Evolutionary conservation across 1,140 invertebrate species (phyloP), one percentile per base, ranked within the genome.

Genomic region (Drosophila nebulosa): DNA sequence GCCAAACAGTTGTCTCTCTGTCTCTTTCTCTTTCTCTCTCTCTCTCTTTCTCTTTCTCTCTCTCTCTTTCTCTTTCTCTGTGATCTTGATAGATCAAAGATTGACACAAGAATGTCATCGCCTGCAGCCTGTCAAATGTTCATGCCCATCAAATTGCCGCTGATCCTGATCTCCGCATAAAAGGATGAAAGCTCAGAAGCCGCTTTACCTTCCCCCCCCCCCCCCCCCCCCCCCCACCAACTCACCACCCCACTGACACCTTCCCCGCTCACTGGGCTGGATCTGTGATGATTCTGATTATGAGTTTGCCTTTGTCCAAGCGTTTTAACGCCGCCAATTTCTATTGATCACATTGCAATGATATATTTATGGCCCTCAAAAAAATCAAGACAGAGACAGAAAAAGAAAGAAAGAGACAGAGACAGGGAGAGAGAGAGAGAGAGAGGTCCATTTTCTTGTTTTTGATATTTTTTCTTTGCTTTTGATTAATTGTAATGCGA

Each of bases 401-500:
- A n/a, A n/a, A n/a, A n/a, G n/a, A n/a, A n/a, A 32, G 59, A 30
- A 69, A 14, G 9, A 39, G 58, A 26, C 51, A n/a, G n/a, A n/a
- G n/a, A n/a, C n/a, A n/a, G n/a, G n/a, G n/a, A n/a, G n/a, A n/a
- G n/a, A n/a, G n/a, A 32, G 59, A 30, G 64, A 14, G 9, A 39
- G 58, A 26, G 24, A n/a, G 27, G 3, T 30, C 10, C 12, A 4
- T 32, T 32, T 16, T 16, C 14, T n/a, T 14, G n/a, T 36, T 36
- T 36, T 14, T 36, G 10, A 1, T 22, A 18, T 26, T 26, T 24
- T 26, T 52, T 27, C n/a, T 30, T 55, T 30, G 26, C 26, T 30
- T 86, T 85, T 85, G 81, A 85, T 85, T 85, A 85, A 85, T 85
- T 85, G 81, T 88, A 85, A 86, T 86, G 70, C 81, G 78, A 78